Evolutionary conservation across 2,888 invertebrate species (phyloP).

Genomic region (Magallana nippona): DNA sequence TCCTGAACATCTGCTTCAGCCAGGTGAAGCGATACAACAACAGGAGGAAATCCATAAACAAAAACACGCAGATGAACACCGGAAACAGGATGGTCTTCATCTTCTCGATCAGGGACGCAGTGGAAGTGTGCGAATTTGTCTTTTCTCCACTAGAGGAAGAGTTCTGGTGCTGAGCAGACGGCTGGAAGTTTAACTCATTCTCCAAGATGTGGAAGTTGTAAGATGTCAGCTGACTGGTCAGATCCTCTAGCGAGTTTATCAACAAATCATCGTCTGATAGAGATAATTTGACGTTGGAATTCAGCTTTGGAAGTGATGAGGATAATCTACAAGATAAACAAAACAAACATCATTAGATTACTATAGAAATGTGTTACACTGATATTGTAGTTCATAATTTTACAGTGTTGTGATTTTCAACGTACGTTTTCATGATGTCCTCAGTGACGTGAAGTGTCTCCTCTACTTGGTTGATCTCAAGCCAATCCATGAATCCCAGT

Average conservation of each 20-base stretch:
- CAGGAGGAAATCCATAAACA: slow-evolving; percentile 68
- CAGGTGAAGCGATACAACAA: slow-evolving; percentile 70
- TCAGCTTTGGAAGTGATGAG: not conserved
- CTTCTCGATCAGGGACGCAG: slow-evolving; percentile 44
- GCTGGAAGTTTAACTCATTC: not conserved
- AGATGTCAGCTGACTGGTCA: not conserved
- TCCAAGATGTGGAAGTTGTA: slow-evolving; percentile 16
- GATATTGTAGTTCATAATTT: not conserved
- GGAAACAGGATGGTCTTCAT: slow-evolving; percentile 62
- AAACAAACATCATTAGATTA: too few species aligned
- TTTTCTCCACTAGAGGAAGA: not conserved
- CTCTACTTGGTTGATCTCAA: slow-evolving; percentile 71
- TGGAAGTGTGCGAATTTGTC: slow-evolving; percentile 24
- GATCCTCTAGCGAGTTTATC: not conserved
- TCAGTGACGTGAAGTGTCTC: slow-evolving; percentile 64
- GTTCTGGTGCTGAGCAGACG: not conserved
- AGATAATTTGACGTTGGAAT: not conserved
- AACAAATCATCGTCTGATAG: slow-evolving; percentile 4
- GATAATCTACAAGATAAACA: slow-evolving; percentile 27
- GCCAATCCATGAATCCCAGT: slow-evolving; percentile 68
- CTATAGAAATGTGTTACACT: too few species aligned
- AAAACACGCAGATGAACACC: slow-evolving; percentile 67
- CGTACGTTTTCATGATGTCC: slow-evolving; percentile 41
- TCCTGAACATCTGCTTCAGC: slow-evolving; percentile 62
- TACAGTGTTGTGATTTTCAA: not conserved